Evolutionary conservation across 2,797 vertebrate genomes (phyloP), one percentile per base, ranked within the genome.

Genomic region (Alca torda): DNA sequence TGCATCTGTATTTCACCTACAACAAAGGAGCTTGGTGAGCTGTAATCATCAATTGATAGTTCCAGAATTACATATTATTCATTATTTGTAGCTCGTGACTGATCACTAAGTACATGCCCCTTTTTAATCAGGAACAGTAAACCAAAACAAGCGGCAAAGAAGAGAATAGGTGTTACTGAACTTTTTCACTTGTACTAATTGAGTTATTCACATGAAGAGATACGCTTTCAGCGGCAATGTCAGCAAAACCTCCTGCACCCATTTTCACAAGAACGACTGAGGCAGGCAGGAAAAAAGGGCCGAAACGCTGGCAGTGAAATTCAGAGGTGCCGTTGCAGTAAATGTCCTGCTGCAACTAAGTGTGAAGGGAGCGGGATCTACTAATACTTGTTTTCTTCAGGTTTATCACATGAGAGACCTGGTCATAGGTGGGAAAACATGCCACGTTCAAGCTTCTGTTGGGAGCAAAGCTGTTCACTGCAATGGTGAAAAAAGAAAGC

Each of bases 271-370:
- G 35, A 46, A 60, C 0, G 0, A 59, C 20, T 10, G 53, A 82
- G 23, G 45, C 18, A 69, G 35, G 18, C 9, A 45, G 46, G n/a
- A 26, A 26, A 50, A 87, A 67, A 65, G 16, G 13, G 15, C 16
- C 25, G 17, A 84, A 84, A 67, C 4, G 14, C n/a, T 53, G 72
- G 12, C 67, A 3, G 1, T 54, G 54, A 75, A 59, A 83, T 61
- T 48, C 30, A 84, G 65, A 65, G 31, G 33, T 41, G 37, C 41
- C 37, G 6, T 13, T 92, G 48, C 50, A 74, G 33, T 12, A 37
- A 61, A 13, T 2, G 5, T 13, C 18, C 39, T 0, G 0, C 13
- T 59, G 30, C 39, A 79, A 39, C 21, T 24, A 60, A 81, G 13
- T 43, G 16, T 43, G 9, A 54, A 80, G 39, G 16, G 39, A 8